Evolutionary conservation across 2,113 vertebrate species (phyloP), one percentile per base, ranked within the genome.

Genomic region (Coreoperca whiteheadi): DNA sequence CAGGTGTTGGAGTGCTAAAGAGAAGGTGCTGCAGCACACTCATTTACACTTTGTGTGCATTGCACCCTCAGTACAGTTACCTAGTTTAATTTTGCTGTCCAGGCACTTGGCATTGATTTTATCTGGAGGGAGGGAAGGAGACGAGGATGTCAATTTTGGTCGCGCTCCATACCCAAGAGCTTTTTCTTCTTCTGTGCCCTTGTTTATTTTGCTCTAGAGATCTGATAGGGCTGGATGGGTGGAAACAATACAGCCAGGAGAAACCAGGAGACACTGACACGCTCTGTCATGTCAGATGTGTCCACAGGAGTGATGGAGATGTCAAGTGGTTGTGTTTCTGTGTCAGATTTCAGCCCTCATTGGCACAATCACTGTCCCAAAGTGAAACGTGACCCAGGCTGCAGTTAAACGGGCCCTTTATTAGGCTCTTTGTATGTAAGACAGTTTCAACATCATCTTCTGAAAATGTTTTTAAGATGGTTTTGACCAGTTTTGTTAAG

Each of bases 31-130:
- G 68, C 84, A 80, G 82, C 28, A 79, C 48, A 57, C 73, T 41
- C n/a, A 64, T 81, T 83, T 82, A 57, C 54, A 75, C 67, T 56
- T 63, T 74, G 74, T 88, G 77, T 87, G 81, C 83, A 60, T 48
- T 82, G 82, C 82, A 70, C 60, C 75, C 57, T 82, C 30, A 12
- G 1, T 50, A 74, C 46, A 37, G 70, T 67, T 71, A 81, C 66
- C 76, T 78, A 15, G 66, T 84, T 84, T 89, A 11, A 48, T 78
- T 90, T 57, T 88, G 87, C 87, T 84, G 84, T 69, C 25, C 53
- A 51, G 56, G 84, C 86, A 77, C 43, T 91, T 77, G 65, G 71
- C 64, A 87, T 91, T 87, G 86, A 91, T 93, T 90, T 90, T 75
- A 61, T 83, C 60, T 71, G 21, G 15, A 72, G 69, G 64, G 50